Evolutionary conservation across 2,888 invertebrate genomes (phyloP).

Genomic region (Pristionchus maxplancki): DNA sequence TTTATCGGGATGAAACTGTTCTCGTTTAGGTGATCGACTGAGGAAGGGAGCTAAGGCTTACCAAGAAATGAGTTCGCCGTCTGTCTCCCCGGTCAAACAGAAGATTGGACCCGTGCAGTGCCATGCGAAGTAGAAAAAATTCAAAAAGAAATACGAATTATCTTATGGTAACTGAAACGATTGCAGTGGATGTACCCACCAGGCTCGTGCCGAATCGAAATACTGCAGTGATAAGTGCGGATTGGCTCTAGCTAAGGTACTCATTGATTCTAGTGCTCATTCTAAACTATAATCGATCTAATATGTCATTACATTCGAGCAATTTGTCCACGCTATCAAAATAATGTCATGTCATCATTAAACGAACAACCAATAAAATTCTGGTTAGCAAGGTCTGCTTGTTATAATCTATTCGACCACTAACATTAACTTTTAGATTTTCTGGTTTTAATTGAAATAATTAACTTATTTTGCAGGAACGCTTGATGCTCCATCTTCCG

Average conservation of each 20-base stretch:
- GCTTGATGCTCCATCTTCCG: slow-evolving; percentile 56
- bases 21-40: neutral
- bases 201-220: slow-evolving; percentile 57
- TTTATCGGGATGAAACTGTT: neutral
- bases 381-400: too few relatives aligned
- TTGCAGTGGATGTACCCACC: neutral
- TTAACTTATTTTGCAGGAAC: neutral
- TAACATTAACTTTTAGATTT: too few relatives aligned
- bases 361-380: too few relatives aligned
- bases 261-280: neutral
- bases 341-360: too few relatives aligned
- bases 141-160: neutral
- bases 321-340: too few relatives aligned
- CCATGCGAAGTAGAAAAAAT: neutral
- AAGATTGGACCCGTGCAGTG: neutral
- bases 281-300: neutral
- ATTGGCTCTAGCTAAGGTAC: slow-evolving; percentile 57
- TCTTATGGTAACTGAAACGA: neutral
- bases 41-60: neutral
- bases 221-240: slow-evolving; percentile 68
- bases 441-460: neutral
- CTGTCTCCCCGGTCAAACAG: too few relatives aligned
- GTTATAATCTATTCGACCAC: too few relatives aligned
- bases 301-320: neutral
- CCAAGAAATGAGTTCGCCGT: neutral